Percentiles rank a stretch among this genome's conserved stretches.
Conservation (phyloP, 2,888 invertebrate species). For the Xanthia icteritia region DNA sequence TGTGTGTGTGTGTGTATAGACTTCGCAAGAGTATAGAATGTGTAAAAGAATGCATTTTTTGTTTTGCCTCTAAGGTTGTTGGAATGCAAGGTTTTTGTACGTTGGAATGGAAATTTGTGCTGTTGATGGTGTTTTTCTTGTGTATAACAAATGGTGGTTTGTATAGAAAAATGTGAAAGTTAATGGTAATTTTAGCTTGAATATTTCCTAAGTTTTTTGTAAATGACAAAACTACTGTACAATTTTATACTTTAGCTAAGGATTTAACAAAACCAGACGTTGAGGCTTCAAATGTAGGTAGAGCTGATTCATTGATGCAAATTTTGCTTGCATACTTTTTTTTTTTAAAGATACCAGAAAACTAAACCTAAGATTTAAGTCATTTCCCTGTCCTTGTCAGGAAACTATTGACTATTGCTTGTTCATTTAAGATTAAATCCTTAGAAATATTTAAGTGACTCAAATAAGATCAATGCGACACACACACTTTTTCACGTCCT, state of each 20-base stretch:
- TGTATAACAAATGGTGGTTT: constrained; percentile 19
- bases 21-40: constrained; percentile 60
- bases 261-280: background rate
- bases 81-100: constrained; percentile 52
- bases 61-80: constrained; percentile 38
- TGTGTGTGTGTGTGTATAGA: constrained; percentile 56
- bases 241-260: background rate
- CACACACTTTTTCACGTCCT: fast-evolving
- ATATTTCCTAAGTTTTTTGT: background rate
- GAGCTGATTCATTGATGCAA: fast-evolving
- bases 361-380: background rate
- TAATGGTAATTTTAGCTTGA: background rate
- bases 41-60: constrained; percentile 63
- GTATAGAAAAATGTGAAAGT: constrained; percentile 6
- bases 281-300: background rate
- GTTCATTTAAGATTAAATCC: background rate
- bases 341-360: background rate
- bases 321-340: background rate
- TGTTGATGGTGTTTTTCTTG: constrained; percentile 22
- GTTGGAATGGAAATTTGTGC: constrained; percentile 49
- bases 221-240: background rate
- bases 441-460: background rate
- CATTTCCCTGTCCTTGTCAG: background rate
- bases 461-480: background rate
- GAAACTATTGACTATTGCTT: background rate